phyloP scores from a whole-genome alignment of 2,113 vertebrate genomes.

The Alethe diademata region DNA sequence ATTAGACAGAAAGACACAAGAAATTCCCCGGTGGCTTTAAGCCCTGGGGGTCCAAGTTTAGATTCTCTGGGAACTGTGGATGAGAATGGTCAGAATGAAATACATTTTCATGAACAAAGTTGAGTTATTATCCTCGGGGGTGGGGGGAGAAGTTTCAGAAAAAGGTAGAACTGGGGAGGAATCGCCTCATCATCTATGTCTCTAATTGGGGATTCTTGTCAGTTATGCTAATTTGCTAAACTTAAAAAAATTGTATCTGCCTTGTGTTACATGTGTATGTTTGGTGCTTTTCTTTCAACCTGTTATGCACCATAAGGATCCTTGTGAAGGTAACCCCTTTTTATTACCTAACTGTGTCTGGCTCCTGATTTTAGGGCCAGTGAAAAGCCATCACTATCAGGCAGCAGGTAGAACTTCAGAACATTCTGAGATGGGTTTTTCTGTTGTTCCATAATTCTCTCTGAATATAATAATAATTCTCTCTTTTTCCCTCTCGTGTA shows the following conservation, averaged over 20 bases:
- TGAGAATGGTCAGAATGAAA: not conserved
- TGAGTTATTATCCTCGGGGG: not conserved
- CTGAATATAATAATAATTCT: not conserved
- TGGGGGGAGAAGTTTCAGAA: not conserved
- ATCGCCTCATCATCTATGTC: not conserved
- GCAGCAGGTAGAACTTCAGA: not conserved
- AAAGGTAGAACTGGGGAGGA: not conserved
- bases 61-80: not conserved
- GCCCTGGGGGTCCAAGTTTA: not conserved
- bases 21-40: not conserved
- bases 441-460: not conserved
- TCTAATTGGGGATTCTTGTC: not conserved
- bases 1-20: not conserved
- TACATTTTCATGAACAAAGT: not conserved
- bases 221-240: not conserved
- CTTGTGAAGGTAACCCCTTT: not conserved
- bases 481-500: not conserved
- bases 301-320: not conserved
- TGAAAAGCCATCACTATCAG: not conserved
- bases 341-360: not conserved
- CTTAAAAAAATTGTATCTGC: fast-evolving
- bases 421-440: not conserved
- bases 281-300: fast-evolving
- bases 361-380: fast-evolving
- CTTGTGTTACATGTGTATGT: not conserved